These are phyloP conservation scores for Parus major DNA, from an alignment of 2,113 vertebrate genomes.

Conservation along the genomic window DNA sequence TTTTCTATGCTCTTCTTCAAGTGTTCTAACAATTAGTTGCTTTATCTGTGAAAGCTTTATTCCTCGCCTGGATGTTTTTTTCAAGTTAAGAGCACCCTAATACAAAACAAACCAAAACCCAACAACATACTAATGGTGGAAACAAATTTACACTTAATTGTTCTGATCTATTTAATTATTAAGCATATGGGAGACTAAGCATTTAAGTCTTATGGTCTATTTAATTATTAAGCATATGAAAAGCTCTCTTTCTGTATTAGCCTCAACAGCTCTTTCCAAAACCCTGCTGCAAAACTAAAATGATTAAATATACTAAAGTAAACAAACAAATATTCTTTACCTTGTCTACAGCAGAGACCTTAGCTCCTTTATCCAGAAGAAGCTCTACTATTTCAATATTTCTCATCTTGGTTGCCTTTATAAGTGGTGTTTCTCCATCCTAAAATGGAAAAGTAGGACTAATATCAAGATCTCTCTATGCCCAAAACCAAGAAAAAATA, in stretches of 20 bases:
- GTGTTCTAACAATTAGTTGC: not conserved
- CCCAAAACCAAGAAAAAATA: not conserved
- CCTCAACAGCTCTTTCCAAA: not conserved
- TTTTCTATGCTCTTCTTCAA: not conserved
- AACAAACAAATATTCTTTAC: constrained; percentile 66
- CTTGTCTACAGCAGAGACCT: constrained; percentile 95
- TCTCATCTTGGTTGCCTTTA: constrained; percentile 99
- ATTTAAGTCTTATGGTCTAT: not conserved
- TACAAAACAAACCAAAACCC: not conserved
- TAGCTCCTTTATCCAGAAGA: constrained; percentile 94
- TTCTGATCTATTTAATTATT: not conserved
- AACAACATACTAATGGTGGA: not conserved
- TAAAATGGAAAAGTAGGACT: constrained; percentile 47
- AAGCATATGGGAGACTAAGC: not conserved
- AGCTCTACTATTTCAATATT: constrained; percentile 97
- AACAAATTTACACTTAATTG: not conserved
- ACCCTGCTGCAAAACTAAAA: not conserved
- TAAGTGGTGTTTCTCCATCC: constrained; percentile 95
- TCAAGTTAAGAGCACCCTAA: not conserved
- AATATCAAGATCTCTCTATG: not conserved
- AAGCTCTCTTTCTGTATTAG: not conserved
- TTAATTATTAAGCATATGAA: not conserved
- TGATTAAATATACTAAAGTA: not conserved
- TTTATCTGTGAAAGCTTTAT: not conserved
- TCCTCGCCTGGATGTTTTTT: not conserved